phyloP scores from a whole-genome alignment of 2,797 vertebrate genomes.

The Choloepus didactylus region DNA sequence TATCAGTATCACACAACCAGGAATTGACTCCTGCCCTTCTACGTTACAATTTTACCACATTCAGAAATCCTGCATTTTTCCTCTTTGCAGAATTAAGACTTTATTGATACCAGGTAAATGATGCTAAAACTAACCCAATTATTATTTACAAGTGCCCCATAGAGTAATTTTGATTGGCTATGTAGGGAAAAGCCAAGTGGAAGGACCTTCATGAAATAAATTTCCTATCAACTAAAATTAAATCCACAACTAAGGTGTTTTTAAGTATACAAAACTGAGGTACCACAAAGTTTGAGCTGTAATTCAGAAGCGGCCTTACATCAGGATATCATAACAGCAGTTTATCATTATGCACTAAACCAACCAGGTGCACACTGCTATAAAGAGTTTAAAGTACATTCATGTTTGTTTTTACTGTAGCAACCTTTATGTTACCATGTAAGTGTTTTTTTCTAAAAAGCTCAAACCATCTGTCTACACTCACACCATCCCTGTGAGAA shows the following conservation, averaged over 20 bases:
- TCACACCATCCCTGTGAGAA: not conserved
- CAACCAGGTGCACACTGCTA: not conserved
- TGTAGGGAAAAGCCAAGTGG: not conserved
- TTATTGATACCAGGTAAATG: not conserved
- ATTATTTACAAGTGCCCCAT: constrained; percentile 18
- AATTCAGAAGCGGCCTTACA: constrained; percentile 5
- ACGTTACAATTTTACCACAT: not conserved
- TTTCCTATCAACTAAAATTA: not conserved
- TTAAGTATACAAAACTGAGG: constrained; percentile 24
- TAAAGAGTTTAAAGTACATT: not conserved
- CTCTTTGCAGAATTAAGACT: constrained; percentile 33
- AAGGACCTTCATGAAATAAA: not conserved
- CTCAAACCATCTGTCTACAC: not conserved
- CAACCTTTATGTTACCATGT: not conserved
- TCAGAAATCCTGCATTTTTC: constrained; percentile 33
- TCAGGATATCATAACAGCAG: not conserved
- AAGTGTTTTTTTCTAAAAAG: constrained; percentile 48
- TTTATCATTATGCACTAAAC: not conserved
- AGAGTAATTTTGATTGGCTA: constrained; percentile 22
- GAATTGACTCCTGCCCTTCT: not conserved
- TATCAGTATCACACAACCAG: not conserved
- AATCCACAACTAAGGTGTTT: not conserved
- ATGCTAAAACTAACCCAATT: not conserved
- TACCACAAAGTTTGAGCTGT: not conserved
- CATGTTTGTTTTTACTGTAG: constrained; percentile 9